Evolutionary conservation across 2,888 invertebrate species (phyloP).

Genomic region (Mimumesa dahlbomi): DNA sequence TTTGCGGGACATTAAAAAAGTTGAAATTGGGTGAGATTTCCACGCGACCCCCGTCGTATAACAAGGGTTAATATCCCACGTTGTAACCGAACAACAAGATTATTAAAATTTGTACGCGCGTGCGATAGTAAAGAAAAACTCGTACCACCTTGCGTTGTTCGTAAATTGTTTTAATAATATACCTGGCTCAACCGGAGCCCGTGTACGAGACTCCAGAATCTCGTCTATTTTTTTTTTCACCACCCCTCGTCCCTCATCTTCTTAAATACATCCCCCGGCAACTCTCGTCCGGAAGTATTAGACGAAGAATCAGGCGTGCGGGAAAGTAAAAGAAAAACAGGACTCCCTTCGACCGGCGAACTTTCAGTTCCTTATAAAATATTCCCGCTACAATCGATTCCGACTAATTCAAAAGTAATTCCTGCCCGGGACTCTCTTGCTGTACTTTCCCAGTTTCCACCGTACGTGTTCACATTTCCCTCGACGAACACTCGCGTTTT

Average conservation of each 20-base stretch:
- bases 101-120: background rate
- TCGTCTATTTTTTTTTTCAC: background rate
- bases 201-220: no score
- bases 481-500: no score
- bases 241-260: background rate
- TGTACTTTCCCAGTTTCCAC: no score
- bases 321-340: no score
- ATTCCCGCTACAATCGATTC: background rate
- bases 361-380: background rate
- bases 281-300: no score
- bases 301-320: background rate
- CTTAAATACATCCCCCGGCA: background rate
- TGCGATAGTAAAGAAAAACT: background rate
- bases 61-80: background rate
- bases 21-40: conserved; percentile 8
- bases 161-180: no score
- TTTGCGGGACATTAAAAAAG: no score
- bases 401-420: conserved; percentile 1
- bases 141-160: no score
- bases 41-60: background rate
- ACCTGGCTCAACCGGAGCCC: no score
- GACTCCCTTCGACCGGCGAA: no score
- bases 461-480: no score
- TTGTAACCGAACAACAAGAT: background rate
- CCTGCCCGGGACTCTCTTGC: no score